These are phyloP conservation scores for Fulica atra DNA, from an alignment of 2,113 vertebrate species.

Conservation along the genomic window DNA sequence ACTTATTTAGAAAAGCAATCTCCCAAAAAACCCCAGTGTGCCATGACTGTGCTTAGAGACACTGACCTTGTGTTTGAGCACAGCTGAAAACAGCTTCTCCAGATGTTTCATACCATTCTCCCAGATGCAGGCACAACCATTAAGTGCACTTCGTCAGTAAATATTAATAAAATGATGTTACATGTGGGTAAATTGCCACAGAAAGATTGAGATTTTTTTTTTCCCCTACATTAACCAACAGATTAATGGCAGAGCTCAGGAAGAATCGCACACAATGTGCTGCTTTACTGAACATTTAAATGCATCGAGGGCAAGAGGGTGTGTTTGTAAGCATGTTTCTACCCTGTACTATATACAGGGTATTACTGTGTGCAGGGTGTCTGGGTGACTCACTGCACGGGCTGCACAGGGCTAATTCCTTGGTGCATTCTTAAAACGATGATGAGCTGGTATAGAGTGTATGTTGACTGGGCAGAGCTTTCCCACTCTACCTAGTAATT, in stretches of 20 bases:
- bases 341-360: not conserved
- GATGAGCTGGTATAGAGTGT: not conserved
- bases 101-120: not conserved
- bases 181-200: not conserved
- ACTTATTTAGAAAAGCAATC: not conserved
- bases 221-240: not conserved
- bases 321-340: not conserved
- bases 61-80: not conserved
- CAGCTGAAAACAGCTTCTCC: not conserved
- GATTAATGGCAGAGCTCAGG: not conserved
- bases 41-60: not conserved
- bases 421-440: not conserved
- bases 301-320: not conserved
- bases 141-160: not conserved
- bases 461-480: not conserved
- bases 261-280: not conserved
- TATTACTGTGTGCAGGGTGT: not conserved
- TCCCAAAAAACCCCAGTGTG: not conserved
- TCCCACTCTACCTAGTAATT: not conserved
- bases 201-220: not conserved
- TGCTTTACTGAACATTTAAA: not conserved
- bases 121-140: not conserved
- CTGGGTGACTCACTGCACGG: not conserved
- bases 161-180: not conserved
- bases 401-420: not conserved